Conservation (phyloP, 1,140 invertebrate species). For the Epicauta chinensis region DNA sequence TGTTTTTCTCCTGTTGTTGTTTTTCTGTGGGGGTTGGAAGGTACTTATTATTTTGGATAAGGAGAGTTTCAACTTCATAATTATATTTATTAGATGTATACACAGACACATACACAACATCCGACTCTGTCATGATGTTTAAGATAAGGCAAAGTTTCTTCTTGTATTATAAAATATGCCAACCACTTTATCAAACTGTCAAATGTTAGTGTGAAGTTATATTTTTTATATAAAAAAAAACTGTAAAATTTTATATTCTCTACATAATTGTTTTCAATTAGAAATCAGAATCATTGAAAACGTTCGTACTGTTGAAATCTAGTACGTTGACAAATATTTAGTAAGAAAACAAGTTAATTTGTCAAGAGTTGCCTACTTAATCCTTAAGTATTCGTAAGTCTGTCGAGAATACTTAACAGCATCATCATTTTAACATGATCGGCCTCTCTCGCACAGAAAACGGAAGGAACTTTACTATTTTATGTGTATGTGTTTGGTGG, state of each 20-base stretch:
- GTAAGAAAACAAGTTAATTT: constrained; percentile 15
- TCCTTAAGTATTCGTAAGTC: constrained; percentile 16
- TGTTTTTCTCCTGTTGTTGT: too few relatives aligned
- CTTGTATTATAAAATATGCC: constrained; percentile 13
- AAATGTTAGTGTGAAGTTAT: constrained; percentile 8
- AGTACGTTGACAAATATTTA: constrained; percentile 1
- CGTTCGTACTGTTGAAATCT: too few relatives aligned
- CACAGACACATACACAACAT: neutral
- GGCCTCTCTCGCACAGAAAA: too few relatives aligned
- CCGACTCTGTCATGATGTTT: constrained; percentile 10
- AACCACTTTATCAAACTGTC: constrained; percentile 17
- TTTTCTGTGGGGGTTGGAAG: too few relatives aligned
- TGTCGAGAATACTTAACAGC: constrained; percentile 13
- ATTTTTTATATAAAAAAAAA: too few relatives aligned
- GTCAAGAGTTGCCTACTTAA: constrained; percentile 16
- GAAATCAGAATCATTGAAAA: too few relatives aligned
- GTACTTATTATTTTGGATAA: too few relatives aligned
- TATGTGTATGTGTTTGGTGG: too few relatives aligned
- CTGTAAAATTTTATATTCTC: too few relatives aligned
- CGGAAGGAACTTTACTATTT: too few relatives aligned
- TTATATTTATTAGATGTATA: constrained; percentile 14
- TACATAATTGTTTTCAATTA: too few relatives aligned
- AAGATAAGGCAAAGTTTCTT: constrained; percentile 10
- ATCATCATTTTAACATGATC: constrained; percentile 22
- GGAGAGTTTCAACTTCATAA: constrained; percentile 8